These are phyloP conservation scores for Drosophila kikkawai DNA, from an alignment of 1,140 invertebrate genomes.

Conservation along the genomic window DNA sequence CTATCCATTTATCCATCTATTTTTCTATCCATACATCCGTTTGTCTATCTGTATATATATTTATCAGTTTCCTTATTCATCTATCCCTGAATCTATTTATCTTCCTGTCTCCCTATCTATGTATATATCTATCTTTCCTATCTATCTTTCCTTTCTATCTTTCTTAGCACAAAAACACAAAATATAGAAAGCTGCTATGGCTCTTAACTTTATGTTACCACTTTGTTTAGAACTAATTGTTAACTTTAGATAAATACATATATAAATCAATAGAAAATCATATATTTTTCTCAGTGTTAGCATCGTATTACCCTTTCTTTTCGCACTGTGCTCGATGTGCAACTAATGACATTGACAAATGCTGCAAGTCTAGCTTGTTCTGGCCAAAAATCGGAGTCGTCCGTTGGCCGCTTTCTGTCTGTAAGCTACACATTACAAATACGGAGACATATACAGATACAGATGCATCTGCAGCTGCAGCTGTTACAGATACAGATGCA, in stretches of 20 bases:
- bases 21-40: background rate
- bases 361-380: slow-evolving; percentile 2
- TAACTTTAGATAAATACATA: too few relatives aligned
- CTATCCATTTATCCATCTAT: background rate
- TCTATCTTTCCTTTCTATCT: background rate
- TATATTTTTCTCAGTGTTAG: background rate
- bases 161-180: background rate
- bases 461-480: slow-evolving; percentile 11
- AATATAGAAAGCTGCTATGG: too few relatives aligned
- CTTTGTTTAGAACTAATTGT: too few relatives aligned
- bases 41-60: background rate
- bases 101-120: too few relatives aligned
- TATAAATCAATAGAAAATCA: background rate
- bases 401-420: slow-evolving; percentile 2
- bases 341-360: slow-evolving; percentile 53
- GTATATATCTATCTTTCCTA: background rate
- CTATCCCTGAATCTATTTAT: too few relatives aligned
- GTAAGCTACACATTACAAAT: background rate
- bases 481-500: background rate
- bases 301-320: background rate
- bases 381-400: slow-evolving; percentile 18
- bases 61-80: too few relatives aligned
- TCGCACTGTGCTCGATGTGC: slow-evolving; percentile 8
- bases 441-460: background rate
- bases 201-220: too few relatives aligned